A percentile compares a stretch with the other conserved stretches of the same genome.
These are phyloP conservation scores for Theretra japonica DNA, from an alignment of 2,888 invertebrate species.

Conservation along the genomic window DNA sequence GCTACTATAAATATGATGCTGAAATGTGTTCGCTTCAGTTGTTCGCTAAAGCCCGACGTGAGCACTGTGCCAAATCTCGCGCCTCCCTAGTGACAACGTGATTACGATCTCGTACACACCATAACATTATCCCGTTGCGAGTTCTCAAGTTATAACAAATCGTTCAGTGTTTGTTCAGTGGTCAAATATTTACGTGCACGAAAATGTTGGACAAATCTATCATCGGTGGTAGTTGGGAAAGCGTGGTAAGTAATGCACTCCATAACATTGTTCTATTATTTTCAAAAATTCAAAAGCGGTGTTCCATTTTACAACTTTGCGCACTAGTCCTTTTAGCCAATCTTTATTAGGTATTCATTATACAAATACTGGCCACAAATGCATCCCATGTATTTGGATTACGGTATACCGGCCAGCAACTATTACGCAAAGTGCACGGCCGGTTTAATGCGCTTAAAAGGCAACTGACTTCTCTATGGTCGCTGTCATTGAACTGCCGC, in stretches of 20 bases:
- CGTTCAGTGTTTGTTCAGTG: slow-evolving; percentile 58
- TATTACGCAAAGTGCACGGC: slow-evolving; percentile 75
- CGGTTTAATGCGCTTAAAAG: slow-evolving; percentile 73
- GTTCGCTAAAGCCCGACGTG: slow-evolving; percentile 73
- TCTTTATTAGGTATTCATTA: background rate
- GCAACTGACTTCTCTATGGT: slow-evolving; percentile 72
- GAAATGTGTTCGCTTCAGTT: slow-evolving; percentile 75
- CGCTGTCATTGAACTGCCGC: slow-evolving; percentile 76
- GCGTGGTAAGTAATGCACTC: slow-evolving; percentile 71
- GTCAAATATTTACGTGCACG: slow-evolving; percentile 51
- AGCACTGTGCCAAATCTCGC: slow-evolving; percentile 72
- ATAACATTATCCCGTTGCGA: slow-evolving; percentile 42
- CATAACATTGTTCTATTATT: background rate
- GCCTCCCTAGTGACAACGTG: slow-evolving; percentile 71
- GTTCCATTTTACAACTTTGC: background rate
- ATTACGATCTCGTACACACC: slow-evolving; percentile 56
- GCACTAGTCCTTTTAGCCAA: background rate
- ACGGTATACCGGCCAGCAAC: slow-evolving; percentile 55
- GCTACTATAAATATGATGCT: slow-evolving; percentile 77
- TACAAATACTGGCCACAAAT: slow-evolving; percentile 32
- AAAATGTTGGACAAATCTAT: slow-evolving; percentile 78
- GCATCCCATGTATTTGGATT: slow-evolving; percentile 50
- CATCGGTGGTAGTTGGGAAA: slow-evolving; percentile 81
- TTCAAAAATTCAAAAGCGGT: background rate
- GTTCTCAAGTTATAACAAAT: slow-evolving; percentile 52